Base-by-base conservation (phyloP, 2,113 vertebrate genomes). In the Coryphaenoides rupestris region DNA sequence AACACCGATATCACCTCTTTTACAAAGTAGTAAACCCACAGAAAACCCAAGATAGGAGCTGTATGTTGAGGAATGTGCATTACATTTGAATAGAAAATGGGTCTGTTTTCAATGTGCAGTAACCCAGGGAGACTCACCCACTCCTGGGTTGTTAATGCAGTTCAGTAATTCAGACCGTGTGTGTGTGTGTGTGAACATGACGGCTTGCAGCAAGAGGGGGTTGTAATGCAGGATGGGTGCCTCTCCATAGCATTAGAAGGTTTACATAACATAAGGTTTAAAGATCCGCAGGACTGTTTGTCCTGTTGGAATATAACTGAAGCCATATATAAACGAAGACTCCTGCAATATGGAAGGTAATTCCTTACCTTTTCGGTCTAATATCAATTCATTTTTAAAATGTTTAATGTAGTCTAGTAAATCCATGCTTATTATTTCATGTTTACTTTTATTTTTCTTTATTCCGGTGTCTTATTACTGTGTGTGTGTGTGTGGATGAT, bases 361-460 rank as follows among this genome's bases (percentile, higher is more conserved):
- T 50, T 50, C 47, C 15, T 50, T 13, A 17, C 5, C 9, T 50
- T n/a, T 50, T n/a, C 13, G 47, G 4, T 50, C n/a, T 50, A 50
- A 16, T 50, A 17, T 50, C 15, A 17, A 4, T 55, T 19, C 21
- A 6, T 21, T 21, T 1, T 21, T 55, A n/a, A n/a, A n/a, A 19
- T 55, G 21, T 72, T 56, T 10, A 63, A 50, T n/a, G 47, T 50
- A 50, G 15, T 4, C 47, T 50, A 50, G 47, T 4, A 4, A n/a
- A 50, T 17, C 47, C n/a, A n/a, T 50, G 68, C 82, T 83, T 78
- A 58, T 74, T 62, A 64, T 60, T 70, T 74, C 62, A 22, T 77
- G 67, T 62, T 50, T 5, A 68, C 62, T 66, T 17, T 70, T 77
- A 73, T 85, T 76, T 47, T 2, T 47, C 3, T 12, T 47, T 14